Evolutionary conservation across 1,140 invertebrate genomes (phyloP), one percentile per base, ranked within the genome.

Genomic region (Drosophila bocqueti): DNA sequence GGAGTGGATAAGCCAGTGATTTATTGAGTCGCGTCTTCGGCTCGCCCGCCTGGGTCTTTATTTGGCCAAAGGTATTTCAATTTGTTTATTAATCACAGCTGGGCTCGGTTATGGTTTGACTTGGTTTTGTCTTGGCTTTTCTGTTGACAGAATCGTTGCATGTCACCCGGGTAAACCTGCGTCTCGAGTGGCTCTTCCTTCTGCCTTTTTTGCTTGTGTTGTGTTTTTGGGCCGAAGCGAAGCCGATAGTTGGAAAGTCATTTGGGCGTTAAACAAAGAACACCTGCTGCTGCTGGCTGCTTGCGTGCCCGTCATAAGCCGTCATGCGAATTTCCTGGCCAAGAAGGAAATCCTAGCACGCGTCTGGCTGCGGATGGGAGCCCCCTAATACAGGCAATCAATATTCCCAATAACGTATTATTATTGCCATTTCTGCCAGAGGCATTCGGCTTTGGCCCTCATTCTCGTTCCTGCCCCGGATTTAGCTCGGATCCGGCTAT

Each of bases 361-460:
- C 40, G 24, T 57, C 21, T 46, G 40, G 15, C 13, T 46, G 10
- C 31, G 50, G 36, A 57, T 49, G 65, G 65, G 45, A 43, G 34
- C 29, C 69, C 43, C 18, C 72, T 80, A 80, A 77, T 69, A 61
- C 71, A 65, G 65, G 63, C 79, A 82, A 86, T 86, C 83, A 82
- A 86, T 82, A 86, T 83, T 76, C 71, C 72, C 79, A 83, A 86
- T 86, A 86, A 82, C 69, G 72, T 87, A 87, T 86, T 79, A 83
- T 80, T 79, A 77, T 86, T 79, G 79, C 72, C 83, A 68, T 79
- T 86, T 43, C 65, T 62, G 58, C 60, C 40, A 71, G 73, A 36
- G 62, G 72, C 52, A 43, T 54, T 64, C 59, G 38, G 75, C 52
- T 65, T 49, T 47, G 31, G 46, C 24, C 52, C 54, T 77, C 68